Evolutionary conservation across 2,797 vertebrate species (phyloP), one percentile per base, ranked within the genome.

Genomic region (Acipenser oxyrinchus): DNA sequence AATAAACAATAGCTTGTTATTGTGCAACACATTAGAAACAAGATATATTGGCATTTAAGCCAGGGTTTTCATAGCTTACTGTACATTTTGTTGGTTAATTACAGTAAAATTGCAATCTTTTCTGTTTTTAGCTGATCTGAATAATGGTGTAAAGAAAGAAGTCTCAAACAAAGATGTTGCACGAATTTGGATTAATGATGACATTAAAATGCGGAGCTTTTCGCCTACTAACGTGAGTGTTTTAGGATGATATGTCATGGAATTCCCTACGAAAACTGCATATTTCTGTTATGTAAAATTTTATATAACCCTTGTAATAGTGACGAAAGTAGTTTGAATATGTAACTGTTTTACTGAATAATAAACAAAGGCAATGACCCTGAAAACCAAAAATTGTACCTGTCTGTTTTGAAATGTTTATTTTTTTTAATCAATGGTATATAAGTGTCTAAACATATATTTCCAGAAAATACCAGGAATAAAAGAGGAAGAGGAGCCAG

Each of bases 91-190:
- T 37, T 37, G 23, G 23, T 37, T 37, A 37, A 37, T 37, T 37
- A 37, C 23, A 37, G 23, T 37, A 37, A 37, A 37, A 37, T 37
- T 37, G 23, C 23, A 2, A 37, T 66, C 69, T 71, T 73, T 66
- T 63, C 13, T 49, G 69, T 68, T 76, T 86, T 64, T 76, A 99
- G 97, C 89, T 69, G 95, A 98, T 68, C 69, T 94, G 50, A 95
- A 94, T 83, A 98, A 99, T 72, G 97, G 96, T 67, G 80, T 95
- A 76, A 99, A 99, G 79, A 99, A 96, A 75, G 96, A 99, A 63
- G 84, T 90, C 49, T 80, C 92, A 9, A 91, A 87, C 64, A 97
- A 96, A 91, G 97, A 98, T 67, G 81, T 92, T 18, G 78, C 93
- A 70, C 91, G 94, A 79, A 92, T 96, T 78, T 99, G 97, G 96